Evolutionary conservation across 2,888 invertebrate species (phyloP).

Genomic region (Drosophila flavopinicola): DNA sequence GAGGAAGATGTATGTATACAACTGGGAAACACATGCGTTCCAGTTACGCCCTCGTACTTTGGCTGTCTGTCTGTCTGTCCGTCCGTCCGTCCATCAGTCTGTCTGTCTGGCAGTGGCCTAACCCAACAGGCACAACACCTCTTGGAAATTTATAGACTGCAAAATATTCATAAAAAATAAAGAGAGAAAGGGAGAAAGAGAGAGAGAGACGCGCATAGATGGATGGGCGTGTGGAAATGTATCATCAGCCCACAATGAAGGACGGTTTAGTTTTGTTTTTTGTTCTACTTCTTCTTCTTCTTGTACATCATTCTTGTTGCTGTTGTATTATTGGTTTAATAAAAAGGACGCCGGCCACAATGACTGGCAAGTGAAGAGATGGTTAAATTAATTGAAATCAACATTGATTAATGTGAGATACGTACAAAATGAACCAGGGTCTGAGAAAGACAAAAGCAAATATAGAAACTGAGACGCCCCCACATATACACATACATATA

Average conservation of each 20-base stretch:
- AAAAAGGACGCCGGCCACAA: slow-evolving; percentile 55
- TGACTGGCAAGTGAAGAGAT: slow-evolving; percentile 77
- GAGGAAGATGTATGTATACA: slow-evolving; percentile 2
- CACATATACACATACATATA: slow-evolving; percentile 39
- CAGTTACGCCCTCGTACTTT: slow-evolving; percentile 9
- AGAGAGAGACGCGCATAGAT: slow-evolving; percentile 54
- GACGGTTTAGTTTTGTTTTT: slow-evolving; percentile 21
- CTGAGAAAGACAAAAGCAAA: slow-evolving; percentile 37
- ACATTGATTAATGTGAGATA: slow-evolving; percentile 81
- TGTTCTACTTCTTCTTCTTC: background rate
- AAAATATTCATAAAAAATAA: slow-evolving; percentile 52
- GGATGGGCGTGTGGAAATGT: slow-evolving; percentile 50
- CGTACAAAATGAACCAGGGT: slow-evolving; percentile 58
- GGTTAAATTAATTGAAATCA: slow-evolving; percentile 81
- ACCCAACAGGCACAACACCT: slow-evolving; percentile 53
- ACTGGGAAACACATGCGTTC: slow-evolving; percentile 29
- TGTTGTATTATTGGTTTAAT: slow-evolving; percentile 58
- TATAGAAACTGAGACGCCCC: slow-evolving; percentile 27
- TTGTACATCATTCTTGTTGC: slow-evolving; percentile 6
- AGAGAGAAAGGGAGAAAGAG: too few relatives aligned
- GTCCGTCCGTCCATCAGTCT: too few relatives aligned
- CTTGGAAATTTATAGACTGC: slow-evolving; percentile 74
- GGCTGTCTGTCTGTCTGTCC: slow-evolving; percentile 1
- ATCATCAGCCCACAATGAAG: slow-evolving; percentile 55
- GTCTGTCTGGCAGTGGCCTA: slow-evolving; percentile 16